Conservation (phyloP, 2,888 invertebrate species). For the Cataglyphis altisquamis region DNA sequence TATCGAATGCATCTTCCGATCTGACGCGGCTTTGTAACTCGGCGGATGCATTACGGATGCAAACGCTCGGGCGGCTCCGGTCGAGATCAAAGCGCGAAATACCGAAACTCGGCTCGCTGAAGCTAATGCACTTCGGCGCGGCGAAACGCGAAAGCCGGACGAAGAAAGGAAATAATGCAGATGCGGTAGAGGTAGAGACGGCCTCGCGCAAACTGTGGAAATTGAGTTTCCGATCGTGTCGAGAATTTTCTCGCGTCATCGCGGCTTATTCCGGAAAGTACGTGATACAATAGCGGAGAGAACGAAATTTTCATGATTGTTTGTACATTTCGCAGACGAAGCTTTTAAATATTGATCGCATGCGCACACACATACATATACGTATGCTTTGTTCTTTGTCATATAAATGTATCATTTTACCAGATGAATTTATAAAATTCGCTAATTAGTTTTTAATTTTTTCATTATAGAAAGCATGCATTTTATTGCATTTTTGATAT, state of each 20-base stretch:
- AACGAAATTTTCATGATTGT: slow-evolving; percentile 22
- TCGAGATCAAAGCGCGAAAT: slow-evolving; percentile 68
- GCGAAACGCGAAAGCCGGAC: slow-evolving; percentile 28
- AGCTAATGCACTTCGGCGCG: slow-evolving; percentile 52
- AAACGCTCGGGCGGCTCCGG: slow-evolving; percentile 1
- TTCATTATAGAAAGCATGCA: neutral
- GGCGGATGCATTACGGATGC: slow-evolving; percentile 50
- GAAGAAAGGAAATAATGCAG: slow-evolving; percentile 51
- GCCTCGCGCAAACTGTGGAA: slow-evolving; percentile 30
- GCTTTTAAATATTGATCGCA: neutral
- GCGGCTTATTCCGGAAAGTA: neutral
- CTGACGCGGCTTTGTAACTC: slow-evolving; percentile 42
- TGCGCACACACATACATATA: too few relatives aligned
- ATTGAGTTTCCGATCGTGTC: slow-evolving; percentile 27
- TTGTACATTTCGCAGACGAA: neutral
- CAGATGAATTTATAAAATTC: neutral
- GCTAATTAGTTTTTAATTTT: neutral
- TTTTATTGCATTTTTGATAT: neutral
- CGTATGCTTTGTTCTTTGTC: neutral
- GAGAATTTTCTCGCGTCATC: slow-evolving; percentile 20
- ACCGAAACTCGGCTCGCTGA: slow-evolving; percentile 56
- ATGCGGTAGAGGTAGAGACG: neutral
- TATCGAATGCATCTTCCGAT: slow-evolving; percentile 60
- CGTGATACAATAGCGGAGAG: neutral
- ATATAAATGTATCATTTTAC: neutral